Percentiles rank a stretch among this genome's conserved stretches.
These are phyloP conservation scores for Heliconius ethilla DNA, from an alignment of 2,888 invertebrate genomes.

Conservation along the genomic window DNA sequence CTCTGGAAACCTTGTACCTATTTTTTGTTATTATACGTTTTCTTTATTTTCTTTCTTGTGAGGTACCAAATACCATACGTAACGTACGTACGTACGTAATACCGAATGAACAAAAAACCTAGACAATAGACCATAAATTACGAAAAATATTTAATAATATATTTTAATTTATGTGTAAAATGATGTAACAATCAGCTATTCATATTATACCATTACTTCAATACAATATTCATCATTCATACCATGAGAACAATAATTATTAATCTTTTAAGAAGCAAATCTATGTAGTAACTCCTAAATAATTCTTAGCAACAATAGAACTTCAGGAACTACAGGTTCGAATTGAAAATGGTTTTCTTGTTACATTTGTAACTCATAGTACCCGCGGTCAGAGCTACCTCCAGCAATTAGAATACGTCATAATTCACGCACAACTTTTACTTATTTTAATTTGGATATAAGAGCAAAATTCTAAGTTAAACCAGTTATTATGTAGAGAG, in stretches of 20 bases:
- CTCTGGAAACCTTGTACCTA: too few relatives aligned
- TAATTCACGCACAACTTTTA: background rate
- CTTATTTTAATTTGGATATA: background rate
- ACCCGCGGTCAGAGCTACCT: too few relatives aligned
- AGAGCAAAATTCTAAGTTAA: background rate
- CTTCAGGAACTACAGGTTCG: too few relatives aligned
- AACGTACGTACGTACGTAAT: too few relatives aligned
- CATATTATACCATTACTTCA: background rate
- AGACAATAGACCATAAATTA: background rate
- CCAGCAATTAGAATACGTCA: too few relatives aligned
- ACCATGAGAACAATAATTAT: background rate
- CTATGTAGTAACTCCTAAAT: background rate
- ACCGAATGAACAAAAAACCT: background rate
- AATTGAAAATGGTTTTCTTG: too few relatives aligned
- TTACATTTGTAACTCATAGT: too few relatives aligned
- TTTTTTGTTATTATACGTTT: too few relatives aligned
- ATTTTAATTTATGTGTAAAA: background rate
- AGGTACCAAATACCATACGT: too few relatives aligned
- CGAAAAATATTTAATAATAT: background rate
- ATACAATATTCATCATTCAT: background rate
- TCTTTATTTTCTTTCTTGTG: too few relatives aligned
- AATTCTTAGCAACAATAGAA: background rate
- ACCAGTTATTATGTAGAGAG: too few relatives aligned
- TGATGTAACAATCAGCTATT: background rate
- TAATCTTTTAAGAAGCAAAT: background rate